A percentile compares a stretch with the other conserved stretches of the same genome.
Conservation (phyloP, 2,113 vertebrate species). For the Brachirus orientalis region DNA sequence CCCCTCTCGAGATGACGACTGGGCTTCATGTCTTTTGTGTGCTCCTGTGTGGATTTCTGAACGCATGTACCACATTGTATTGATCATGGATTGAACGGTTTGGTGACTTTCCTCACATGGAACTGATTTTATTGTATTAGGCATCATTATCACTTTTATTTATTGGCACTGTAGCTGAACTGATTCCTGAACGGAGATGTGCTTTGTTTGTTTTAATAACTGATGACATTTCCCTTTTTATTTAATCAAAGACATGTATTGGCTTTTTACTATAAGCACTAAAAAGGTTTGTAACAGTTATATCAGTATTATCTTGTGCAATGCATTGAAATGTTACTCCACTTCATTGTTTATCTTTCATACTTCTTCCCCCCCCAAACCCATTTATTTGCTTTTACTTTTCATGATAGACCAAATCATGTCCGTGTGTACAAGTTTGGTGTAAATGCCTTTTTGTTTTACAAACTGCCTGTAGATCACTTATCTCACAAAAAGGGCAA, state of each 20-base stretch:
- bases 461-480: neutral
- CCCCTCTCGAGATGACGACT: neutral
- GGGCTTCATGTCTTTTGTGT: neutral
- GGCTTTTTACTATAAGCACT: slow-evolving; percentile 47
- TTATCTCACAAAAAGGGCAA: slow-evolving; percentile 31
- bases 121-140: slow-evolving; percentile 57
- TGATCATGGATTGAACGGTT: slow-evolving; percentile 27
- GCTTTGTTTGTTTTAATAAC: slow-evolving; percentile 46
- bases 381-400: slow-evolving; percentile 18
- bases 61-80: slow-evolving; percentile 22
- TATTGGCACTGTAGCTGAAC: slow-evolving; percentile 71
- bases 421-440: slow-evolving; percentile 9
- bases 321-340: slow-evolving; percentile 75
- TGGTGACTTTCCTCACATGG: slow-evolving; percentile 40
- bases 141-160: slow-evolving; percentile 64
- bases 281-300: slow-evolving; percentile 41
- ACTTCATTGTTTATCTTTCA: slow-evolving; percentile 63
- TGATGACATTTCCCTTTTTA: slow-evolving; percentile 21
- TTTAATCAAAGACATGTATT: slow-evolving; percentile 49
- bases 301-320: slow-evolving; percentile 78
- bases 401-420: slow-evolving; percentile 58
- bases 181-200: slow-evolving; percentile 31
- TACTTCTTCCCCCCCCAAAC: neutral
- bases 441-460: neutral
- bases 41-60: slow-evolving; percentile 32